Conservation (phyloP, 2,113 vertebrate species). For the Passer domesticus region DNA sequence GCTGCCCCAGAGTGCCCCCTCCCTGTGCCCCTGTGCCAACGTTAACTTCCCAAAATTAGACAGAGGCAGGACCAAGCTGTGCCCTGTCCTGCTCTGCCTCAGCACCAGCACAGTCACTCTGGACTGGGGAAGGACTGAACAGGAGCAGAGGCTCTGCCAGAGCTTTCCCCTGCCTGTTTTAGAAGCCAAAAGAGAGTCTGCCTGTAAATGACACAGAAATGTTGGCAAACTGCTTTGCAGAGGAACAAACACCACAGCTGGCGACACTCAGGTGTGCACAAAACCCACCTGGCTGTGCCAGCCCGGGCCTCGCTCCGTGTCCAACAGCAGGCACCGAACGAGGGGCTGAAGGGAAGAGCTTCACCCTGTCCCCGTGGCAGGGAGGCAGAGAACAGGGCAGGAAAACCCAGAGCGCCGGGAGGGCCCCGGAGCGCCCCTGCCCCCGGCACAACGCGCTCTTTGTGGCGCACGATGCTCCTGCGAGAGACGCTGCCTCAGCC, state of each 20-base stretch:
- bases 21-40: rapidly evolving
- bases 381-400: not conserved
- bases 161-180: not conserved
- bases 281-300: not conserved
- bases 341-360: rapidly evolving
- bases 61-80: not conserved
- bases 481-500: not conserved
- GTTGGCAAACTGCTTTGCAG: not conserved
- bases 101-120: not conserved
- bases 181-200: not conserved
- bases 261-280: rapidly evolving
- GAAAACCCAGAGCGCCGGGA: not conserved
- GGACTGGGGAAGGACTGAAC: not conserved
- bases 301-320: rapidly evolving
- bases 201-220: rapidly evolving
- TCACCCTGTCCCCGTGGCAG: not conserved
- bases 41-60: rapidly evolving
- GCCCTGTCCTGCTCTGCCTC: not conserved
- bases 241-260: not conserved
- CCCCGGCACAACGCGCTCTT: not conserved
- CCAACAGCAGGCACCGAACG: rapidly evolving
- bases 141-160: not conserved
- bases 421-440: not conserved
- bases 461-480: not conserved
- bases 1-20: not conserved